These are phyloP conservation scores for Polyergus mexicanus DNA, from an alignment of 1,140 invertebrate species.

Conservation along the genomic window DNA sequence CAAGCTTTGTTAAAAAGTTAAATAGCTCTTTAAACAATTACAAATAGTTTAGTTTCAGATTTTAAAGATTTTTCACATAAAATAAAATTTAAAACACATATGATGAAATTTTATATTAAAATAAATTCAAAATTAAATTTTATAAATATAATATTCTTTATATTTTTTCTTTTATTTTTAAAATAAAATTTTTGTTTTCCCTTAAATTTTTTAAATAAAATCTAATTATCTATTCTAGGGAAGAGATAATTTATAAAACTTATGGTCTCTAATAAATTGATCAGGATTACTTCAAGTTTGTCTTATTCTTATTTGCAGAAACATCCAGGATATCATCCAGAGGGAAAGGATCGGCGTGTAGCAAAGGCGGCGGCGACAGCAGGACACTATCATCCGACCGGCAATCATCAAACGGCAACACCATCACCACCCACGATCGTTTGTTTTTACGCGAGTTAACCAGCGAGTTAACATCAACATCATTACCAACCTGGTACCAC, in stretches of 20 bases:
- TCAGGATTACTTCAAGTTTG: not conserved
- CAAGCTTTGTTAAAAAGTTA: not conserved
- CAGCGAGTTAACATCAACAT: conserved; percentile 74
- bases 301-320: conserved; percentile 78
- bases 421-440: conserved; percentile 80
- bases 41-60: not conserved
- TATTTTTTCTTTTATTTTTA: not conserved
- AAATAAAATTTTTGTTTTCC: not conserved
- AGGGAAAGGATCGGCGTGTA: conserved; percentile 86
- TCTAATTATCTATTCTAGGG: not conserved
- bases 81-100: conserved; percentile 9
- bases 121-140: not conserved
- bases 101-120: not conserved
- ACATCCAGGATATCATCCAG: conserved; percentile 87
- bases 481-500: conserved; percentile 74
- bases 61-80: not conserved
- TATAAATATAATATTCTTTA: not conserved
- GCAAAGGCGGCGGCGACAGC: conserved; percentile 85
- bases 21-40: not conserved
- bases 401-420: conserved; percentile 82
- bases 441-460: conserved; percentile 74
- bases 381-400: conserved; percentile 80
- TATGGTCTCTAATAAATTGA: not conserved
- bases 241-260: not conserved
- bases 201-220: not conserved